Conservation (phyloP, 2,113 vertebrate species). For the Lagopus muta region DNA sequence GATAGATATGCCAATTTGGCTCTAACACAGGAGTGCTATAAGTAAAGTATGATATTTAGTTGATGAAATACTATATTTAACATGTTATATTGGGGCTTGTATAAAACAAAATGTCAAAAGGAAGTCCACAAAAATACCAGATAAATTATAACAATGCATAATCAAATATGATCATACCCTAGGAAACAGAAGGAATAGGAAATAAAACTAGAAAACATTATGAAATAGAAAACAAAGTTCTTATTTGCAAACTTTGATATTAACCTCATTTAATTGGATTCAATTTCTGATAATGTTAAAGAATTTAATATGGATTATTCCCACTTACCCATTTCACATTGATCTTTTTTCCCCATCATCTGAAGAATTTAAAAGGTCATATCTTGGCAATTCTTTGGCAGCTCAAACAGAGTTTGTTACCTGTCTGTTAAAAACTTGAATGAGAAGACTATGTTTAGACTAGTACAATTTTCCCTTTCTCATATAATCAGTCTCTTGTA, state of each 20-base stretch:
- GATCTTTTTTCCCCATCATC: not conserved
- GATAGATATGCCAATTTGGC: not conserved
- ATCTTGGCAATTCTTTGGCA: not conserved
- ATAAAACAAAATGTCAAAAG: slow-evolving; percentile 11
- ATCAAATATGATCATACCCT: not conserved
- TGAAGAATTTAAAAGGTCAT: not conserved
- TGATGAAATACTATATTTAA: not conserved
- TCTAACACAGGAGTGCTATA: not conserved
- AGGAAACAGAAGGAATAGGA: not conserved
- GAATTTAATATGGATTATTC: not conserved
- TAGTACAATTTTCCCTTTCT: not conserved
- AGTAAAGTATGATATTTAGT: not conserved
- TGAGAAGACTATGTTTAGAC: not conserved
- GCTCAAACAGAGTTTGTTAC: not conserved
- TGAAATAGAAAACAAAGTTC: not conserved
- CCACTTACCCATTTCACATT: not conserved
- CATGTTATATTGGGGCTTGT: not conserved
- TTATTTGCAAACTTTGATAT: not conserved
- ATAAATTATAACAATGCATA: not conserved
- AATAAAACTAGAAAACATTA: not conserved
- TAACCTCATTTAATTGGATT: not conserved
- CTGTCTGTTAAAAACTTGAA: not conserved
- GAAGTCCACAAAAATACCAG: not conserved
- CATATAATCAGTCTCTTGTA: not conserved
- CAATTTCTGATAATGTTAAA: not conserved